A percentile compares a stretch with the other conserved stretches of the same genome.
Conservation (phyloP, 2,888 invertebrate species). For the Asteroscopus sphinx region DNA sequence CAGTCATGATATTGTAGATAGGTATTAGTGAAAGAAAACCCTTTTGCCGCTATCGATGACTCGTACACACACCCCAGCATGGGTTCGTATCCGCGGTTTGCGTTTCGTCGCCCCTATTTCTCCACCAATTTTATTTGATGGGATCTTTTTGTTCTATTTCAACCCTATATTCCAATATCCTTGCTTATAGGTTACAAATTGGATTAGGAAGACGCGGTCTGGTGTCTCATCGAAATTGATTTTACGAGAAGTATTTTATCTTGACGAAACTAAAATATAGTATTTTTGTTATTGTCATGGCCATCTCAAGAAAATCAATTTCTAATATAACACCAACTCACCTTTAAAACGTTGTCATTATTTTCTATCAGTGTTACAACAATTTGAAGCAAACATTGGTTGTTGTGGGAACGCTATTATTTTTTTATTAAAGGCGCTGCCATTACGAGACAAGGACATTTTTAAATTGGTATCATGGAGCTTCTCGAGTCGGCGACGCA, state of each 20-base stretch:
- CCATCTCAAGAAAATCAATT: neutral
- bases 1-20: too few relatives aligned
- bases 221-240: constrained; percentile 69
- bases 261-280: constrained; percentile 32
- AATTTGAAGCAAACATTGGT: neutral
- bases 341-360: neutral
- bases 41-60: constrained; percentile 30
- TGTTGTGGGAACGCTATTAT: neutral
- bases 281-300: constrained; percentile 13
- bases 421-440: constrained; percentile 16
- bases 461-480: constrained; percentile 65
- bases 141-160: constrained; percentile 68
- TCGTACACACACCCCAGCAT: constrained; percentile 15
- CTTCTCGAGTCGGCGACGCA: constrained; percentile 61
- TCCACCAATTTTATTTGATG: constrained; percentile 67
- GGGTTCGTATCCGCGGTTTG: constrained; percentile 50
- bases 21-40: constrained; percentile 36
- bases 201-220: constrained; percentile 73
- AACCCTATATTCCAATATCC: constrained; percentile 71
- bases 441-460: constrained; percentile 56
- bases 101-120: constrained; percentile 62
- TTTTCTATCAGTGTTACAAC: neutral
- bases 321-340: too few relatives aligned
- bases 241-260: constrained; percentile 62
- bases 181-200: constrained; percentile 75